These are phyloP conservation scores for Lithosia quadra DNA, from an alignment of 2,888 invertebrate genomes.

Conservation along the genomic window DNA sequence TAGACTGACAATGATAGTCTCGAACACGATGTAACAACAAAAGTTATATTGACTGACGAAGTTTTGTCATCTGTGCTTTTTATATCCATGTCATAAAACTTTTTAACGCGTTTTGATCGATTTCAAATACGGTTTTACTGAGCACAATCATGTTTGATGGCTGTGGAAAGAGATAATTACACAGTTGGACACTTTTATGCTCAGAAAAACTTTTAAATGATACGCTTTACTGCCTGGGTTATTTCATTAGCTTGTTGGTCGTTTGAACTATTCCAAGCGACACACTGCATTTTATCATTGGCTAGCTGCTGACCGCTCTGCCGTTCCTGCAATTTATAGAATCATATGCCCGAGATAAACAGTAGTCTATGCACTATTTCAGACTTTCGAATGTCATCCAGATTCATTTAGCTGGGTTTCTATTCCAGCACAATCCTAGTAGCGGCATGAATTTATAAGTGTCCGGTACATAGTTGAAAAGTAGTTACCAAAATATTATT, in stretches of 20 bases:
- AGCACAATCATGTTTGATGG: conserved; percentile 23
- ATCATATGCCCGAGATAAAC: too few relatives aligned
- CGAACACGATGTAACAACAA: conserved; percentile 25
- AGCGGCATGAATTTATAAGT: too few relatives aligned
- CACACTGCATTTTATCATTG: not conserved
- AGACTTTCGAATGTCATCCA: too few relatives aligned
- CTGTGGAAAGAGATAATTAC: conserved; percentile 21
- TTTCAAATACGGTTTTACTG: conserved; percentile 26
- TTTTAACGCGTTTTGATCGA: conserved; percentile 43
- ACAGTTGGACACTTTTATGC: conserved; percentile 15
- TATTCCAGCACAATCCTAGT: too few relatives aligned
- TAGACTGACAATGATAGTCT: conserved; percentile 12
- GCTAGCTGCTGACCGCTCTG: too few relatives aligned
- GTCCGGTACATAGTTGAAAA: too few relatives aligned
- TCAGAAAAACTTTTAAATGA: conserved; percentile 7
- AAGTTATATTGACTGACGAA: conserved; percentile 33
- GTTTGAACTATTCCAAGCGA: not conserved
- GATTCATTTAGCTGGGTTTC: too few relatives aligned
- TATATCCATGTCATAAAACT: conserved; percentile 34
- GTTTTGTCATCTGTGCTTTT: conserved; percentile 29
- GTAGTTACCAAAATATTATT: too few relatives aligned
- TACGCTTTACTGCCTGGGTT: conserved; percentile 3
- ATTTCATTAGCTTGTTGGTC: not conserved
- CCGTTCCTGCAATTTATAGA: too few relatives aligned
- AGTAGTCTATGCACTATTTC: too few relatives aligned